Conservation (phyloP, 2,113 vertebrate genomes). For the Cyprinodon tularosa region DNA sequence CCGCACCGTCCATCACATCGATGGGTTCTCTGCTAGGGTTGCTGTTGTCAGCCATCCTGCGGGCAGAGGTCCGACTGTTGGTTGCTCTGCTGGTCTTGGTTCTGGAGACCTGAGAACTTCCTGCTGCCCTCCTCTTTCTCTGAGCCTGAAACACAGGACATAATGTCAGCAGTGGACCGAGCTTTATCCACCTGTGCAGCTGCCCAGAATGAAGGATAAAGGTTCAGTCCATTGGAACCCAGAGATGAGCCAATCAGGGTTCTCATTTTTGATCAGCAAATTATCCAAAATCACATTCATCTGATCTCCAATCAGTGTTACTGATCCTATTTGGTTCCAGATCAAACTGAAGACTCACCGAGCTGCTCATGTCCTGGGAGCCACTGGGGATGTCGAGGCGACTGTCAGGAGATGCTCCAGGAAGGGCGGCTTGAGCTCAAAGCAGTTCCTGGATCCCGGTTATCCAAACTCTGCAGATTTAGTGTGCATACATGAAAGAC, state of each 20-base stretch:
- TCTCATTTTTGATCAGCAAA: too few relatives aligned
- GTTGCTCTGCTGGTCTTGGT: conserved; percentile 56
- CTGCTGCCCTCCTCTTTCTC: conserved; percentile 67
- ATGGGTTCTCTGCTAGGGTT: conserved; percentile 65
- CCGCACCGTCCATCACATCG: conserved; percentile 59
- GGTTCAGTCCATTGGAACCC: too few relatives aligned
- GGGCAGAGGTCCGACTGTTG: background rate
- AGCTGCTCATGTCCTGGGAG: conserved; percentile 22
- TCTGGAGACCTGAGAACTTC: conserved; percentile 43
- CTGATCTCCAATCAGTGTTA: too few relatives aligned
- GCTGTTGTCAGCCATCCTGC: background rate
- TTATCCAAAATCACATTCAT: too few relatives aligned
- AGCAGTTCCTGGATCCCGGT: background rate
- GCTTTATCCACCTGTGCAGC: conserved; percentile 2
- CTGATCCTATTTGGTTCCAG: background rate
- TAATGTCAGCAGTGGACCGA: background rate
- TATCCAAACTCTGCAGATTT: background rate
- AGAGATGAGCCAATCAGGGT: too few relatives aligned
- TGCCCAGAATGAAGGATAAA: background rate
- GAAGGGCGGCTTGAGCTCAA: background rate
- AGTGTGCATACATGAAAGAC: background rate
- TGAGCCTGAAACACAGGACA: conserved; percentile 49
- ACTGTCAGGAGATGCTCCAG: too few relatives aligned
- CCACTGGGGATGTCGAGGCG: background rate
- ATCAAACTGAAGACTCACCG: conserved; percentile 8